phyloP scores from a whole-genome alignment of 2,888 invertebrate species.

The Girardia tigrina region DNA sequence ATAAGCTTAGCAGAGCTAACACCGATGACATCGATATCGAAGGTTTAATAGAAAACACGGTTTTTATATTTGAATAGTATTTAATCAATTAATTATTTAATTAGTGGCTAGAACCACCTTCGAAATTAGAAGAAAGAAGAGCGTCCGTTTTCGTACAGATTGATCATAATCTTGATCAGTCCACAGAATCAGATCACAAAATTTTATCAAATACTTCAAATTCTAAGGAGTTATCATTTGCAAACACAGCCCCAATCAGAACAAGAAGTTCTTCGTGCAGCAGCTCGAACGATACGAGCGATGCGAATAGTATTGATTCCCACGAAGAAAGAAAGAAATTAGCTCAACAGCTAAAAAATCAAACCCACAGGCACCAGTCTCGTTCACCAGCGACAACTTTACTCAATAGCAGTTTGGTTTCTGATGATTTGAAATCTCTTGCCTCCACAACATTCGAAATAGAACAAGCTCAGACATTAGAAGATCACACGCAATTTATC shows the following conservation, averaged over 20 bases:
- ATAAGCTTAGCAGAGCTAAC: neutral
- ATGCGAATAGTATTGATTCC: neutral
- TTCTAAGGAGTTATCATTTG: neutral
- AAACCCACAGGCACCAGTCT: neutral
- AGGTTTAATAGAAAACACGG: neutral
- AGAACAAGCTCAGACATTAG: neutral
- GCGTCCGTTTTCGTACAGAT: neutral
- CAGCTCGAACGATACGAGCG: neutral
- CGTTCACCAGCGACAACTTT: neutral
- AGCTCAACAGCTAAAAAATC: neutral
- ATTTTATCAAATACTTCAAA: neutral
- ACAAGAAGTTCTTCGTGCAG: conserved; percentile 5
- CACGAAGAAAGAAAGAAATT: conserved; percentile 16
- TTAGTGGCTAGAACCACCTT: conserved; percentile 2
- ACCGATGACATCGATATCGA: neutral
- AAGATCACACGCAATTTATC: too few species aligned
- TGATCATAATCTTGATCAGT: neutral
- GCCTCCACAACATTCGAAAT: neutral
- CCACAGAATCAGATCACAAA: neutral
- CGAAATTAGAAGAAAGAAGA: neutral
- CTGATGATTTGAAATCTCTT: neutral
- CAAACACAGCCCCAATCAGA: neutral
- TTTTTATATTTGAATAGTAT: neutral
- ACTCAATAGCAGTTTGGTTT: neutral
- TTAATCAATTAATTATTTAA: neutral